Base-by-base conservation (phyloP, 2,113 vertebrate species). In the Rhizomys pruinosus region DNA sequence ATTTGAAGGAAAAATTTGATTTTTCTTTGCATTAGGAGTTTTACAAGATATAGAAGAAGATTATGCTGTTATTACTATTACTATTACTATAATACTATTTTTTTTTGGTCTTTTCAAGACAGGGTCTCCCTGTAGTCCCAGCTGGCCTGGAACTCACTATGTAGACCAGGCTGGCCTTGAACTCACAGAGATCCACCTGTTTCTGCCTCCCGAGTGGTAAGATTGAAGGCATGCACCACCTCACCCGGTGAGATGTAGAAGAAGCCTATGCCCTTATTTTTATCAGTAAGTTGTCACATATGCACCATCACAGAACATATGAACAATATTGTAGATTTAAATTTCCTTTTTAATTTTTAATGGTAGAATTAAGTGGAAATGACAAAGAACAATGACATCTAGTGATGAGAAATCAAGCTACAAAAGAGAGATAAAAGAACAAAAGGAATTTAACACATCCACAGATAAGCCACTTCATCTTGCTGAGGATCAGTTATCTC, bases 261-360 rank as follows among this genome's bases (percentile, higher is more conserved):
- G n/a, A n/a, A 61, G 39, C 7, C 27, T 69, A 55, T 25, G 92
- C 90, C n/a, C 47, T 87, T 82, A 85, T 93, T 82, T 91, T 94
- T 68, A 69, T 55, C 0, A 0, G 27, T 74, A 78, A 81, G 11
- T 91, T 87, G 80, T 55, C 19, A 79, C 20, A n/a, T 59, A 74
- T n/a, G 2, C 25, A 55, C n/a, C 27, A 89, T 90, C 42, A 89
- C 0, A 37, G 59, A 47, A 87, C 37, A 55, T 42, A 97, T 87
- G 68, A 92, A 79, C 32, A 72, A 25, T 87, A 80, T 37, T 73
- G 20, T 37, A 76, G 73, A 72, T 66, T 85, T 79, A 68, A 87
- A 87, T 37, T 86, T 93, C 52, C 34, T 42, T 22, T 94, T 94
- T 84, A 63, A 87, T 66, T 93, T 95, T 84, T 95, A 93, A 90